A percentile compares a stretch with the other conserved stretches of the same genome.
Conservation (phyloP, 2,888 invertebrate species). For the Tyria jacobaeae region DNA sequence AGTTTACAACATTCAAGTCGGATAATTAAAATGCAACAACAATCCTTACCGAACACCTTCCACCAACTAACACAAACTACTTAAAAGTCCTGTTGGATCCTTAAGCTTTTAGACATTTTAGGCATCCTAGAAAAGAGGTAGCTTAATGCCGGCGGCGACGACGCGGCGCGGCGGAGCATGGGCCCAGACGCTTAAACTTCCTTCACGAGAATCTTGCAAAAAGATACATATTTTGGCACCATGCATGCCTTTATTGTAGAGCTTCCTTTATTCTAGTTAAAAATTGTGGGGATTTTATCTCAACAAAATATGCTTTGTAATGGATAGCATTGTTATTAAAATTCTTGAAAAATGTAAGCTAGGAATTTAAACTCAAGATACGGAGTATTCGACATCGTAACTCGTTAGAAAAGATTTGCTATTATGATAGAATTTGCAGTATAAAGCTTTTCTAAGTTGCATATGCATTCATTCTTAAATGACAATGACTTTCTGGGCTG, state of each 20-base stretch:
- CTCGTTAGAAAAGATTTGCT: slow-evolving; percentile 31
- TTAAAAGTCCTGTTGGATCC: neutral
- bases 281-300: slow-evolving; percentile 44
- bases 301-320: slow-evolving; percentile 47
- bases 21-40: neutral
- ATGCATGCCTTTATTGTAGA: slow-evolving; percentile 50
- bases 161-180: slow-evolving; percentile 62
- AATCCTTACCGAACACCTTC: neutral
- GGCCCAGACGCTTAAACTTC: slow-evolving; percentile 66
- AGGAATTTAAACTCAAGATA: slow-evolving; percentile 17
- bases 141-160: slow-evolving; percentile 71
- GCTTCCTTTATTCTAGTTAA: slow-evolving; percentile 50
- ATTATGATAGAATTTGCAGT: neutral
- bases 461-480: neutral
- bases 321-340: slow-evolving; percentile 36
- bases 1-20: neutral
- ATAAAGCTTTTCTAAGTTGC: too few relatives aligned
- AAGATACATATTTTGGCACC: slow-evolving; percentile 75
- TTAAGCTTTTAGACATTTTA: slow-evolving; percentile 54
- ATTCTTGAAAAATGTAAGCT: slow-evolving; percentile 22
- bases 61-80: too few relatives aligned
- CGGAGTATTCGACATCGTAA: slow-evolving; percentile 9
- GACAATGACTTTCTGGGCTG: neutral
- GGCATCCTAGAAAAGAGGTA: slow-evolving; percentile 33
- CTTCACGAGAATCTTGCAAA: slow-evolving; percentile 69